phyloP scores from a whole-genome alignment of 2,888 invertebrate genomes.

The Pheosia gnoma region DNA sequence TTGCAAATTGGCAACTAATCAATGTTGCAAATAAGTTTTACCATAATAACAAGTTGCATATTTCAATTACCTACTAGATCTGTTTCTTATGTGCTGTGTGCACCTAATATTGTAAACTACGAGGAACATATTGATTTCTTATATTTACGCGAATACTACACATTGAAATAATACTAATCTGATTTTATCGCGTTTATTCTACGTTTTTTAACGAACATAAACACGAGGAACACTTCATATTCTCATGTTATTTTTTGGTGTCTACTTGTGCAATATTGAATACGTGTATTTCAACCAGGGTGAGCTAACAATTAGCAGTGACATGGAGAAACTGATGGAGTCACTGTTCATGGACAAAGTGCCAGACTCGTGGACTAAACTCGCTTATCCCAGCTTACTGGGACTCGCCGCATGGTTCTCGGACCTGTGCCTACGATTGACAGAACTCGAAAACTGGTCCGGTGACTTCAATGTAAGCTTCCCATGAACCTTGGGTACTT shows the following conservation, averaged over 20 bases:
- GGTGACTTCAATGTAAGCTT: conserved; percentile 89
- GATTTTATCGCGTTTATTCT: too few species aligned
- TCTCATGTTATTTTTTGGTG: too few species aligned
- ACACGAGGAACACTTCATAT: too few species aligned
- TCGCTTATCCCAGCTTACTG: conserved; percentile 94
- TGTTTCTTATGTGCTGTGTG: not conserved
- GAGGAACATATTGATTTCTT: not conserved
- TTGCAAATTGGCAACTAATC: too few species aligned
- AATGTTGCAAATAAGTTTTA: too few species aligned
- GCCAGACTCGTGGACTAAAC: conserved; percentile 92
- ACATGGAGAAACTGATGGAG: conserved; percentile 95
- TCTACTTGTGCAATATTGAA: not conserved
- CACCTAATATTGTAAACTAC: not conserved
- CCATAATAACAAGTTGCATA: too few species aligned
- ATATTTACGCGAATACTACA: too few species aligned
- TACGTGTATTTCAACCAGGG: conserved; percentile 81
- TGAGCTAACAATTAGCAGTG: conserved; percentile 95
- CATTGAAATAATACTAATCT: too few species aligned
- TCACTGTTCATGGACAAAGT: conserved; percentile 95
- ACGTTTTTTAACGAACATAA: too few species aligned
- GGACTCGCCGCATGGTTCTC: conserved; percentile 94
- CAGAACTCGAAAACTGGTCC: conserved; percentile 94
- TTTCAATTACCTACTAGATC: not conserved
- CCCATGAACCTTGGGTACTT: too few species aligned
- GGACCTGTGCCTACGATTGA: conserved; percentile 91